A percentile compares a stretch with the other conserved stretches of the same genome.
Evolutionary conservation across 2,888 invertebrate genomes (phyloP).

Genomic region (Lepidocyrtinus sp.): DNA sequence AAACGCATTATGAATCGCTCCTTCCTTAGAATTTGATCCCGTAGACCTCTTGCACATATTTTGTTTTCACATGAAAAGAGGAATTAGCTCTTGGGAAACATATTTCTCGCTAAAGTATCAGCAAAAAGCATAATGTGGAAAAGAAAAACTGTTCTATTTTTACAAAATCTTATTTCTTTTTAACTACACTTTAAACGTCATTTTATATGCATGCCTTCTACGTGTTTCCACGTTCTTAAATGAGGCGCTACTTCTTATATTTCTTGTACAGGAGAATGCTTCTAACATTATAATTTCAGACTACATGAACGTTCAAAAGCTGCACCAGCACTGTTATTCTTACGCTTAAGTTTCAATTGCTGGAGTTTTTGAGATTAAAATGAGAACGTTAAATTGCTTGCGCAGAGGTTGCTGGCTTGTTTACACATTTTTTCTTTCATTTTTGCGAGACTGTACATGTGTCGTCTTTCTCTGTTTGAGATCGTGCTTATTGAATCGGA

Average conservation of each 20-base stretch:
- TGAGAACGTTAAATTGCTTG: too few species aligned
- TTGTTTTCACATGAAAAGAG: neutral
- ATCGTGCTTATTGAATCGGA: conserved; percentile 69
- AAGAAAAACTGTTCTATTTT: neutral
- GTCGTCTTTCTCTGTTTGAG: conserved; percentile 36
- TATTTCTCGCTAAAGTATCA: neutral
- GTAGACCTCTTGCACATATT: neutral
- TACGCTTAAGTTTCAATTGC: neutral
- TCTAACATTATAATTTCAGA: neutral
- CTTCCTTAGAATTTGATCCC: neutral
- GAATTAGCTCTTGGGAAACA: neutral
- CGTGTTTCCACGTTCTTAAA: neutral
- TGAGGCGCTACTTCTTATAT: too few species aligned
- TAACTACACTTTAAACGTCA: conserved; percentile 3
- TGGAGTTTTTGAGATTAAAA: neutral
- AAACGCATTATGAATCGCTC: neutral
- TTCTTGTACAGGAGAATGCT: too few species aligned
- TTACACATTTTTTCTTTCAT: conserved; percentile 51
- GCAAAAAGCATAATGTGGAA: neutral
- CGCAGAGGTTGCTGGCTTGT: conserved; percentile 36
- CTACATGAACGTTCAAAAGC: neutral
- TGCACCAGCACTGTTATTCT: neutral
- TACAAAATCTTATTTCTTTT: conserved; percentile 1
- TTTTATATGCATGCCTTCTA: conserved; percentile 6
- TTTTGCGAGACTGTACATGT: conserved; percentile 9